Evolutionary conservation across 2,888 invertebrate genomes (phyloP).

Genomic region (Tenthredo scrophulariae): DNA sequence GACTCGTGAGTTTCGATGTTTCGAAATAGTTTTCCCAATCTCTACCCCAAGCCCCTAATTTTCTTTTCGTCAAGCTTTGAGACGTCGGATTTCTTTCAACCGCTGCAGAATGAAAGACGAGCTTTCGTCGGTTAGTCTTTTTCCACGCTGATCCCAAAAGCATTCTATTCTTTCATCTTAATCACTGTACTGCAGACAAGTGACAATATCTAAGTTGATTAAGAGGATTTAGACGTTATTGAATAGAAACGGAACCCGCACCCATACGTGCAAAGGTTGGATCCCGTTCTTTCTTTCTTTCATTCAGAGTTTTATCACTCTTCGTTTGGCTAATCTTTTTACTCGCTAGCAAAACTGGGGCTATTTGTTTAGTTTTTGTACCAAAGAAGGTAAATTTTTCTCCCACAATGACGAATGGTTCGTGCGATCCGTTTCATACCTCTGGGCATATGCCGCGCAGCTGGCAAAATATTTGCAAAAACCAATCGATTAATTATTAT

Average conservation of each 20-base stretch:
- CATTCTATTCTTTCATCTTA: slow-evolving; percentile 28
- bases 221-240: slow-evolving; percentile 29
- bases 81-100: slow-evolving; percentile 5
- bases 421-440: neutral
- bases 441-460: neutral
- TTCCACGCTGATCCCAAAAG: neutral
- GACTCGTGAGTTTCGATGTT: neutral
- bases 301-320: neutral
- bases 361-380: slow-evolving; percentile 48
- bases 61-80: neutral
- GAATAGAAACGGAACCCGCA: neutral
- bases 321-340: slow-evolving; percentile 16
- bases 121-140: neutral
- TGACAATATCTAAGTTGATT: slow-evolving; percentile 44
- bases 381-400: slow-evolving; percentile 33
- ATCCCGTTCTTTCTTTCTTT: neutral
- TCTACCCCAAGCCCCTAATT: neutral
- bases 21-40: neutral
- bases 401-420: slow-evolving; percentile 39
- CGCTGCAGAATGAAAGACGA: neutral
- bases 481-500: neutral
- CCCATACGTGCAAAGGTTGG: neutral
- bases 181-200: slow-evolving; percentile 33
- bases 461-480: neutral
- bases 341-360: neutral